phyloP scores from a whole-genome alignment of 1,140 invertebrate species.

The Aporrectodea caliginosa region DNA sequence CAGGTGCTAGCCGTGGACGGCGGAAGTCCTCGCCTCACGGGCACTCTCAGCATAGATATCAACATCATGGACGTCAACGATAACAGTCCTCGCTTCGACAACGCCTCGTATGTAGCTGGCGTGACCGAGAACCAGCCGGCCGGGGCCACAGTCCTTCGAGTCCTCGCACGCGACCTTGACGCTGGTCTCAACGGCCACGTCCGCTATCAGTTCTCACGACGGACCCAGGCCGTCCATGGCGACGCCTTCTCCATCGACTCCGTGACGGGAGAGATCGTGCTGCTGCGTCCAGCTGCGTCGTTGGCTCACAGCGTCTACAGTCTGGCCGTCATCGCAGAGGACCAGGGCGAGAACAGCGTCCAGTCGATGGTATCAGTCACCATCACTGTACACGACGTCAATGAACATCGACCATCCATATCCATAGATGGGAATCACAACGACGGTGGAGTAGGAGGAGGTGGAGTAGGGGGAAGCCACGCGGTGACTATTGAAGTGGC shows the following conservation, averaged over 20 bases:
- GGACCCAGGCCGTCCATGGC: background rate
- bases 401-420: background rate
- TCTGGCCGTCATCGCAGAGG: background rate
- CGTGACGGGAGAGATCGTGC: background rate
- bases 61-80: constrained; percentile 87
- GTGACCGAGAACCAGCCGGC: background rate
- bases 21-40: constrained; percentile 37
- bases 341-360: constrained; percentile 8
- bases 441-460: background rate
- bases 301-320: background rate
- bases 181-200: constrained; percentile 19
- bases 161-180: constrained; percentile 24
- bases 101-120: constrained; percentile 42
- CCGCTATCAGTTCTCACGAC: constrained; percentile 18
- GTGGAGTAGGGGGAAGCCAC: background rate
- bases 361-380: background rate
- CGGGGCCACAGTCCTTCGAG: background rate
- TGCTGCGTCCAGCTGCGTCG: background rate
- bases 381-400: background rate
- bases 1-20: constrained; percentile 37
- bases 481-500: constrained; percentile 36
- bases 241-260: constrained; percentile 14
- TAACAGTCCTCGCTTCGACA: constrained; percentile 85
- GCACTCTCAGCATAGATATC: constrained; percentile 64
- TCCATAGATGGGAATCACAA: background rate